Conservation (phyloP, 2,797 vertebrate genomes). For the Potorous gilbertii region DNA sequence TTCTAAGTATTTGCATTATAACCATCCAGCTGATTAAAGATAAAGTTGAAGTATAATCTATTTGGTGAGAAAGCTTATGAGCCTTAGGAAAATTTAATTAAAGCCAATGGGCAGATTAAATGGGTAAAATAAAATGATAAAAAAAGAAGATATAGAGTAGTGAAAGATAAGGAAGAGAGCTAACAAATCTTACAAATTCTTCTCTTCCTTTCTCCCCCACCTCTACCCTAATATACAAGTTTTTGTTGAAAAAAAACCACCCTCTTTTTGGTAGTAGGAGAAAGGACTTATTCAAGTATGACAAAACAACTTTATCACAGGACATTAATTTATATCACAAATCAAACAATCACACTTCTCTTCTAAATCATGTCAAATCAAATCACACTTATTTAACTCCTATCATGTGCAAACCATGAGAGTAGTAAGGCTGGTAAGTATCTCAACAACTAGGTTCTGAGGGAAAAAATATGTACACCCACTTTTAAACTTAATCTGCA, state of each 20-base stretch:
- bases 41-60: neutral
- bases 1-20: neutral
- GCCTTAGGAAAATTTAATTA: conserved; percentile 3
- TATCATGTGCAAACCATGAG: neutral
- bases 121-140: neutral
- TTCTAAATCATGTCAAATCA: neutral
- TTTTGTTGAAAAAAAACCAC: neutral
- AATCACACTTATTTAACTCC: neutral
- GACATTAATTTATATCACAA: neutral
- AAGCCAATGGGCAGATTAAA: neutral
- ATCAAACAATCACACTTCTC: neutral
- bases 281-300: neutral
- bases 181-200: neutral
- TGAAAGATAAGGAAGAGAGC: neutral
- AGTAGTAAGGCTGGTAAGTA: neutral
- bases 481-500: neutral
- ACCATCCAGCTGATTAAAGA: neutral
- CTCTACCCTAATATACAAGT: neutral
- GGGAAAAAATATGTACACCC: neutral
- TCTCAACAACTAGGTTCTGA: neutral
- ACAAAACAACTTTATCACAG: neutral
- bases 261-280: neutral
- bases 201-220: neutral
- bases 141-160: neutral
- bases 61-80: neutral